Conservation (phyloP, 2,888 invertebrate genomes). For the Watsonalla binaria region DNA sequence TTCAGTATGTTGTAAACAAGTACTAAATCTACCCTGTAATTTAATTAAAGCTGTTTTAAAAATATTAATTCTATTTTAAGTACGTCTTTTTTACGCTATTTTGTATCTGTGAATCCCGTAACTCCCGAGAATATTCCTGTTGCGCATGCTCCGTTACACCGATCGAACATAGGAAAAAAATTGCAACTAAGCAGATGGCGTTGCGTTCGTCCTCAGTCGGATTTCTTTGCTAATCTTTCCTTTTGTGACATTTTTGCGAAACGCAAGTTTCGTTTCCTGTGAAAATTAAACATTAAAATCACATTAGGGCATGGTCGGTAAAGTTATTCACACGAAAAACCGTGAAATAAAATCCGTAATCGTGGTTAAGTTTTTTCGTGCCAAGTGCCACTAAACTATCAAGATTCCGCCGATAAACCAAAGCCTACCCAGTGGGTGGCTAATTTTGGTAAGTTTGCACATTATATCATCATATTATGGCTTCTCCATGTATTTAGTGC, state of each 20-base stretch:
- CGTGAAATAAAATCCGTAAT: conserved; percentile 64
- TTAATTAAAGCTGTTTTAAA: too few relatives aligned
- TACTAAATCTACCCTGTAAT: too few relatives aligned
- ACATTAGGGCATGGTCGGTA: conserved; percentile 74
- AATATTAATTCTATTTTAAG: too few relatives aligned
- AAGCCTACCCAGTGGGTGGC: conserved; percentile 91
- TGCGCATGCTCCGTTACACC: conserved; percentile 56
- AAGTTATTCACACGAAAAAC: conserved; percentile 62
- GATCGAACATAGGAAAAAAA: conserved; percentile 28
- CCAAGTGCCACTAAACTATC: conserved; percentile 82
- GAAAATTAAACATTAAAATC: conserved; percentile 48
- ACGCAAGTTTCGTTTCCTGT: conserved; percentile 60
- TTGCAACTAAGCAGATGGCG: conserved; percentile 46
- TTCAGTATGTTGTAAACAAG: too few relatives aligned
- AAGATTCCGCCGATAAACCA: conserved; percentile 89
- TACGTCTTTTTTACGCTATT: too few relatives aligned
- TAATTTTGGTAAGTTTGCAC: conserved; percentile 79
- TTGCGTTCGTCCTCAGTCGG: conserved; percentile 28
- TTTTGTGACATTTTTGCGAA: conserved; percentile 69
- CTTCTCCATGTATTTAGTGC: conserved; percentile 7
- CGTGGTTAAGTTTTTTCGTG: conserved; percentile 75
- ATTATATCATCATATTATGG: conserved; percentile 17
- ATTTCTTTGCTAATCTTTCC: conserved; percentile 43
- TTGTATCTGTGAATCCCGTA: too few relatives aligned
- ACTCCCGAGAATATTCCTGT: neutral